phyloP scores from a whole-genome alignment of 1,140 invertebrate genomes.

The Zelostemma sp. region DNA sequence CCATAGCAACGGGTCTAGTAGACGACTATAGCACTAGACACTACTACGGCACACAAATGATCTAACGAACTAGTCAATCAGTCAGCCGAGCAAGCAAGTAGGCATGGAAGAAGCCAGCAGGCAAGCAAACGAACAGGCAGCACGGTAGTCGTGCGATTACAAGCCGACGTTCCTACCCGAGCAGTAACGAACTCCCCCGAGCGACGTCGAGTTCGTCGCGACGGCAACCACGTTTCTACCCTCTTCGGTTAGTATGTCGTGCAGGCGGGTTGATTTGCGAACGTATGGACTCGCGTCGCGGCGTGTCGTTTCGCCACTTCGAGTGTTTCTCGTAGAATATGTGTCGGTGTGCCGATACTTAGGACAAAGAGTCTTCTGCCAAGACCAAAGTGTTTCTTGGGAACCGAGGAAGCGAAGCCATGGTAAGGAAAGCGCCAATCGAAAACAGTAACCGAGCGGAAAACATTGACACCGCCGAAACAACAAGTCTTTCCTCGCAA shows the following conservation, averaged over 20 bases:
- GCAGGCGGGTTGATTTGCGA: constrained; percentile 58
- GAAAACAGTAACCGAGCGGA: no score
- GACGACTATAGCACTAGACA: constrained; percentile 15
- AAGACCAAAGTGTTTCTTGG: constrained; percentile 18
- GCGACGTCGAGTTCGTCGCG: constrained; percentile 59
- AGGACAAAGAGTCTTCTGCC: background rate
- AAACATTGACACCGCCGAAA: no score
- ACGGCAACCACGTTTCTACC: constrained; percentile 68
- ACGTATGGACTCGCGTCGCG: constrained; percentile 41
- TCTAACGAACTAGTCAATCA: constrained; percentile 22
- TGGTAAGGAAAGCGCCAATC: background rate
- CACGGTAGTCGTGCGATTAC: constrained; percentile 28
- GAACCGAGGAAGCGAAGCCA: constrained; percentile 17
- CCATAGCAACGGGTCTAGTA: constrained; percentile 51
- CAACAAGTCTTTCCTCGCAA: no score
- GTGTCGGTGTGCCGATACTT: constrained; percentile 34
- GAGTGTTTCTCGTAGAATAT: constrained; percentile 19
- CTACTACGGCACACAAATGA: constrained; percentile 24
- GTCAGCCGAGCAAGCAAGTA: constrained; percentile 24
- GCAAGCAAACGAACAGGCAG: constrained; percentile 26
- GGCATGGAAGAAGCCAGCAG: constrained; percentile 14
- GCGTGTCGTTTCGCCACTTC: constrained; percentile 25
- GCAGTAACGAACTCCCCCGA: constrained; percentile 51
- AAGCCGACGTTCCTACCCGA: constrained; percentile 20
- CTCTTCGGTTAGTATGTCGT: constrained; percentile 67